Conservation (phyloP, 2,888 invertebrate genomes). For the Pyrochroa serraticornis region DNA sequence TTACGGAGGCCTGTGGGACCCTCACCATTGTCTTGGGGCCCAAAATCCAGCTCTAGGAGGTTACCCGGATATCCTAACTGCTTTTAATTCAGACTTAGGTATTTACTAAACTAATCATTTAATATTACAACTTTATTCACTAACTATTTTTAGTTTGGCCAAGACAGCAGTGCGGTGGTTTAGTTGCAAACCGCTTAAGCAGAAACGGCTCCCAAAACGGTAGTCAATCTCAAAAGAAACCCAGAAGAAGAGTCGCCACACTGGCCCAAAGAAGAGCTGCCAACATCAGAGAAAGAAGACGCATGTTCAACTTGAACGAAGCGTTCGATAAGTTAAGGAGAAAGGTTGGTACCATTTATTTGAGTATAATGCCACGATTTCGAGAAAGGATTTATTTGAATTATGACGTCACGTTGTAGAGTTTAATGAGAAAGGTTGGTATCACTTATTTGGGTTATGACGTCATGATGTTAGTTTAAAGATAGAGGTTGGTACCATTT, state of each 20-base stretch:
- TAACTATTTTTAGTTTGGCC: constrained; percentile 58
- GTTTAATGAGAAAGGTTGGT: background rate
- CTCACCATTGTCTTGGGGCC: constrained; percentile 60
- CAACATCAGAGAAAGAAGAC: constrained; percentile 88
- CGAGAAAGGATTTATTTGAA: too few species aligned
- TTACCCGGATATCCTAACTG: constrained; percentile 72
- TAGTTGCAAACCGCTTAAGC: constrained; percentile 53
- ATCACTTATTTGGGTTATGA: too few species aligned
- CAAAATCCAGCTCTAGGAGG: constrained; percentile 67
- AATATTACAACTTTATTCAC: background rate
- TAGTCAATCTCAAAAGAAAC: constrained; percentile 70
- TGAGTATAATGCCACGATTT: too few species aligned
- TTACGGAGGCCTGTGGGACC: constrained; percentile 69
- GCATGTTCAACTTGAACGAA: constrained; percentile 96
- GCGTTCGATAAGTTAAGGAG: constrained; percentile 92
- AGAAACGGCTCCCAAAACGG: constrained; percentile 47
- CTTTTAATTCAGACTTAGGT: constrained; percentile 71
- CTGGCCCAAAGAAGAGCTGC: constrained; percentile 90
- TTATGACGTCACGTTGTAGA: too few species aligned
- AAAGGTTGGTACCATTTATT: constrained; percentile 48
- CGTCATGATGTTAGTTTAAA: too few species aligned
- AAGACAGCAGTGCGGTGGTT: constrained; percentile 62
- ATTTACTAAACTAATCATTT: background rate
- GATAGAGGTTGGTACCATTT: too few species aligned
- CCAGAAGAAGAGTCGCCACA: constrained; percentile 86